These are phyloP conservation scores for Capitulum mitella DNA, from an alignment of 2,888 invertebrate species.

Conservation along the genomic window DNA sequence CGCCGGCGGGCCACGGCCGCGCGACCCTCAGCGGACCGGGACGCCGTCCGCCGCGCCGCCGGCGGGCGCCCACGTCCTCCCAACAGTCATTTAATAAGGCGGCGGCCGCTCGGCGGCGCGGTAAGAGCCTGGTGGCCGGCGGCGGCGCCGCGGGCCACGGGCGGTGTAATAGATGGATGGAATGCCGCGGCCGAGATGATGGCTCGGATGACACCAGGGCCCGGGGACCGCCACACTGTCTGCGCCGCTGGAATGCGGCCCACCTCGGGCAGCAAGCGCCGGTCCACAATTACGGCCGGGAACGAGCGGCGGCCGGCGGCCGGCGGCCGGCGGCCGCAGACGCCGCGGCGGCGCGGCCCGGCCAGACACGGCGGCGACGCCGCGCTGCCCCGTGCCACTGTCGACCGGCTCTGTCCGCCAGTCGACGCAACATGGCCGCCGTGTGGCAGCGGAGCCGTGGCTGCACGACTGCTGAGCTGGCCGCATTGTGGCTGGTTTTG, in stretches of 20 bases:
- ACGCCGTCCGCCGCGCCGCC: neutral
- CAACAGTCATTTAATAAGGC: slow-evolving; percentile 10
- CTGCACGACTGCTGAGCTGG: too few relatives aligned
- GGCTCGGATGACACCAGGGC: neutral
- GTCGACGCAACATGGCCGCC: neutral
- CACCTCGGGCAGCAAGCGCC: neutral
- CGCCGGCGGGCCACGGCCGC: neutral
- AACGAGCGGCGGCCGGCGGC: neutral
- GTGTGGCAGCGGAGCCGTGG: neutral
- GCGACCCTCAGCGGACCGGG: neutral
- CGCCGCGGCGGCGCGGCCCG: neutral
- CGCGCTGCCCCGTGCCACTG: too few relatives aligned
- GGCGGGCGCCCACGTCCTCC: neutral
- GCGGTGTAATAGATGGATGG: slow-evolving; percentile 13
- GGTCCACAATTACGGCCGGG: neutral
- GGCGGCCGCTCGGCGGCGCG: neutral
- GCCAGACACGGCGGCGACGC: neutral
- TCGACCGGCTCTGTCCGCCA: neutral
- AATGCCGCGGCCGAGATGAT: slow-evolving; percentile 11
- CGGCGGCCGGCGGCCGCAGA: neutral
- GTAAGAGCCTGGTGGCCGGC: slow-evolving; percentile 7
- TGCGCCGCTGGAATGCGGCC: neutral
- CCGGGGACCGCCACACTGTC: slow-evolving; percentile 19
- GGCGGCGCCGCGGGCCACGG: slow-evolving; percentile 5
- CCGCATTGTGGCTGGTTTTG: too few relatives aligned